phyloP scores from a whole-genome alignment of 2,888 invertebrate genomes.

The Drosophila kanekoi region DNA sequence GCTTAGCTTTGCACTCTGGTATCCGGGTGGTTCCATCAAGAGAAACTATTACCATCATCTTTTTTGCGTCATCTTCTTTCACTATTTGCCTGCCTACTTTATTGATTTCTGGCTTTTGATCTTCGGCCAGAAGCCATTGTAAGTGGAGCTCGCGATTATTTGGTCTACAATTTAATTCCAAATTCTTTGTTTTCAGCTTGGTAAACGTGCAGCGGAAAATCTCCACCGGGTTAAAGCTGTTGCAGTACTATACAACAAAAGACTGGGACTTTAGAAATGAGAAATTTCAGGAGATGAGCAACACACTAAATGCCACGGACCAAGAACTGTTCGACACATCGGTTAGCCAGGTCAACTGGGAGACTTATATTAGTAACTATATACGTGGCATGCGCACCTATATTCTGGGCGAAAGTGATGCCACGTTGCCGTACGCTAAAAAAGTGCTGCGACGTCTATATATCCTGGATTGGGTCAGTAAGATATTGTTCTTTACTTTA shows the following conservation, averaged over 20 bases:
- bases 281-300: constrained; percentile 87
- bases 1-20: constrained; percentile 91
- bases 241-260: constrained; percentile 92
- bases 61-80: constrained; percentile 89
- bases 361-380: constrained; percentile 89
- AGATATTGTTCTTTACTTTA: constrained; percentile 73
- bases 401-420: constrained; percentile 93
- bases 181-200: constrained; percentile 84
- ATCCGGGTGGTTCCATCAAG: constrained; percentile 91
- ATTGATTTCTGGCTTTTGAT: constrained; percentile 89
- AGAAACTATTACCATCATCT: constrained; percentile 88
- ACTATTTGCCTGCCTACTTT: constrained; percentile 91
- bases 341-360: constrained; percentile 87
- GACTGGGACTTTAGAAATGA: constrained; percentile 91
- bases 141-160: constrained; percentile 84
- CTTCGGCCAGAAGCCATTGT: constrained; percentile 92
- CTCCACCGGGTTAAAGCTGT: constrained; percentile 87
- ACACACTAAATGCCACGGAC: constrained; percentile 86
- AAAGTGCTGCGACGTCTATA: constrained; percentile 84
- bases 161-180: too few relatives aligned
- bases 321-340: constrained; percentile 88
- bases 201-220: constrained; percentile 87
- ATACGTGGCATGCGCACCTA: constrained; percentile 93
- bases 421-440: constrained; percentile 90
- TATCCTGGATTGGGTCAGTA: constrained; percentile 85